phyloP scores from a whole-genome alignment of 2,888 invertebrate genomes.

The Rhagonycha fulva region DNA sequence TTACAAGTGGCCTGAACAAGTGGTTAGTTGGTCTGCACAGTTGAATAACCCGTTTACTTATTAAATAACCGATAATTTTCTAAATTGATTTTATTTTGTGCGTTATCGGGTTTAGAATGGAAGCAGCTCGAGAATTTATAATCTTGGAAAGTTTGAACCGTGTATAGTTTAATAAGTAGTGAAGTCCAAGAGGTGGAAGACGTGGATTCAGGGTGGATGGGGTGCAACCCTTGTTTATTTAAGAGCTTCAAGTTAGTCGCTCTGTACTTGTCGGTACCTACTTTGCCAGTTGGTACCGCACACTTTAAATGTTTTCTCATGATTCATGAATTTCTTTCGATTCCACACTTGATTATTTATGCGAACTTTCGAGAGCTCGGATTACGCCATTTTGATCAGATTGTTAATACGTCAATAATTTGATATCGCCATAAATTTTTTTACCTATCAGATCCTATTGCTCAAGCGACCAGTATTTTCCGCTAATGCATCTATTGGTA shows the following conservation, averaged over 20 bases:
- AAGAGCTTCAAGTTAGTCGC: conserved; percentile 40
- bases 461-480: conserved; percentile 35
- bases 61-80: background rate
- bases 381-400: background rate
- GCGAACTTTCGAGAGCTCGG: background rate
- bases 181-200: conserved; percentile 32
- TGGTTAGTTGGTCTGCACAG: background rate
- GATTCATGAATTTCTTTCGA: conserved; percentile 33
- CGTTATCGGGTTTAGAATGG: background rate
- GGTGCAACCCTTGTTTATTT: conserved; percentile 38
- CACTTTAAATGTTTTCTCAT: conserved; percentile 31
- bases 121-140: conserved; percentile 1
- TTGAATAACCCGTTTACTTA: background rate
- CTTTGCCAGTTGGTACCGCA: conserved; percentile 40
- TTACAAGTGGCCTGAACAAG: background rate
- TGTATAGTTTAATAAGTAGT: conserved; percentile 37
- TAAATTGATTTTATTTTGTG: background rate
- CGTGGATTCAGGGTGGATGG: conserved; percentile 26
- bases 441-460: conserved; percentile 29
- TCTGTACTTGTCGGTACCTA: conserved; percentile 37
- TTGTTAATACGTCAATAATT: conserved; percentile 28
- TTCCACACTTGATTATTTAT: background rate
- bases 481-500: conserved; percentile 35
- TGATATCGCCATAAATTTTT: conserved; percentile 31
- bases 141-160: conserved; percentile 11